Evolutionary conservation across 2,797 vertebrate genomes (phyloP), one percentile per base, ranked within the genome.

Genomic region (Perodicticus potto): DNA sequence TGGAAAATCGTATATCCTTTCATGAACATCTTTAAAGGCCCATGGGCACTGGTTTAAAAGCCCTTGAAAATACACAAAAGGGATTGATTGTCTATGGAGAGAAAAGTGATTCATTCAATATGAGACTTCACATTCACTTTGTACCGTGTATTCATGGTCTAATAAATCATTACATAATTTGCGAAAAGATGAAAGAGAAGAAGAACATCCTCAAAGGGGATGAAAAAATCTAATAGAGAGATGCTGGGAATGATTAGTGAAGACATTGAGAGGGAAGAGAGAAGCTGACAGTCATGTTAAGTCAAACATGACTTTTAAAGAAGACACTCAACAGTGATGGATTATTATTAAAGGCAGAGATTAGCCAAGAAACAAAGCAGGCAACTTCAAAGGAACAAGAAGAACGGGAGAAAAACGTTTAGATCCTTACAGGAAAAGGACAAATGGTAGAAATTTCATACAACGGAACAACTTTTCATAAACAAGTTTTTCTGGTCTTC

Each of bases 181-280:
- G 83, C 93, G 88, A 97, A 77, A 96, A 98, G 97, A 92, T 97
- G 91, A 97, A 93, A 94, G 87, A 87, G 95, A 97, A 96, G 93
- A 84, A 96, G 96, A 92, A 63, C 80, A 92, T 72, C 74, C 37
- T 95, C 95, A 84, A 4, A 95, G 96, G 76, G 72, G 91, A 90
- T 84, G 91, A 95, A 67, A 78, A 83, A 95, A 97, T 89, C 86
- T 87, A 93, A 16, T 3, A 74, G 96, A 96, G 93, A 97, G 85
- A 96, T 5, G 0, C 84, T 90, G 81, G 84, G 0, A 12, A 32
- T 45, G 89, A 94, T 96, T 97, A 97, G 95, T 83, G 80, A 87
- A 95, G 92, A 86, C 67, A 32, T 96, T 96, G 69, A 37, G 88
- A 98, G 97, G 88, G 96, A 94, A 97, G 97, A 97, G 59, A 91